Evolutionary conservation across 1,140 invertebrate genomes (phyloP).

Genomic region (Aphaenogaster ashmeadi): DNA sequence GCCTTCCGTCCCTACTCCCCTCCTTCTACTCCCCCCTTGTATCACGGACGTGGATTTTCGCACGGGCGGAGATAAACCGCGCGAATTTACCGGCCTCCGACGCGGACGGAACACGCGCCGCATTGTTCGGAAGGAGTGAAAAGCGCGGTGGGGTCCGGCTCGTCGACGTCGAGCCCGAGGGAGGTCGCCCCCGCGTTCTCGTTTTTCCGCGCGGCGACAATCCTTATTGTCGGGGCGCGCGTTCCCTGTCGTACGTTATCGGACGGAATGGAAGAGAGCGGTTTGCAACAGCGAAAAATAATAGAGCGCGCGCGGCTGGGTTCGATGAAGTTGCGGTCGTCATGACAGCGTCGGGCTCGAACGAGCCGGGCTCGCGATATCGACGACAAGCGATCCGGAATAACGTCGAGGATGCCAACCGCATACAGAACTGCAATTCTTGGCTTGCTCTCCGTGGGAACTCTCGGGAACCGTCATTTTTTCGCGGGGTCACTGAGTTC

Average conservation of each 20-base stretch:
- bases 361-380: conserved; percentile 18
- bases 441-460: neutral
- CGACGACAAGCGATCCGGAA: conserved; percentile 26
- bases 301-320: conserved; percentile 9
- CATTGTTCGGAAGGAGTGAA: conserved; percentile 39
- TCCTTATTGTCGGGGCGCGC: conserved; percentile 45
- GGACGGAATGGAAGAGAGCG: conserved; percentile 23
- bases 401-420: neutral
- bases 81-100: conserved; percentile 33
- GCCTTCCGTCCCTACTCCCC: neutral
- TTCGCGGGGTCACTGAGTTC: neutral
- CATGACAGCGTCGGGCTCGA: conserved; percentile 12
- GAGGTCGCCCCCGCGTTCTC: conserved; percentile 4
- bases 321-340: conserved; percentile 51
- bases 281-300: conserved; percentile 55
- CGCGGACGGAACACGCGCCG: conserved; percentile 4
- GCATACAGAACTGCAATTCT: neutral
- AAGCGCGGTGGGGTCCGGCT: neutral
- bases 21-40: neutral
- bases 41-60: conserved; percentile 19
- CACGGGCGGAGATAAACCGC: conserved; percentile 42
- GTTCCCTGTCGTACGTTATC: conserved; percentile 12
- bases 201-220: conserved; percentile 41
- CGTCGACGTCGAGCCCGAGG: conserved; percentile 28
- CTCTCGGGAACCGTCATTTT: neutral